These are phyloP conservation scores for Anthophora plumipes DNA, from an alignment of 2,888 invertebrate genomes.

Conservation along the genomic window DNA sequence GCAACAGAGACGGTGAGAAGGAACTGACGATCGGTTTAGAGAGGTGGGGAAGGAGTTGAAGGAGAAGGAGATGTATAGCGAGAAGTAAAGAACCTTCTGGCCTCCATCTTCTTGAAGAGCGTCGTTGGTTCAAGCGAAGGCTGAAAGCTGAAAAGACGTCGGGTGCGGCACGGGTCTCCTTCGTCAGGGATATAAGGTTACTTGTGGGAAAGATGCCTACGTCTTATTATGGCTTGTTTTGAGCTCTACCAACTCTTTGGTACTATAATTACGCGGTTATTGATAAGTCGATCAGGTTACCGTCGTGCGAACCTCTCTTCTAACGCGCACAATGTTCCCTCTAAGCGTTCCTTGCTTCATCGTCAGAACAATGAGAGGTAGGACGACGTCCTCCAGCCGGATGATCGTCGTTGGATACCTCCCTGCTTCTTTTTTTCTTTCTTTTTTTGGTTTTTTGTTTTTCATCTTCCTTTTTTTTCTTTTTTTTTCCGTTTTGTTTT, in stretches of 20 bases:
- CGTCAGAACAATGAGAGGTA: constrained; percentile 59
- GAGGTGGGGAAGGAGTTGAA: background rate
- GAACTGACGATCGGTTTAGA: background rate
- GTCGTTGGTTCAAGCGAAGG: constrained; percentile 64
- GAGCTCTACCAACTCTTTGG: constrained; percentile 84
- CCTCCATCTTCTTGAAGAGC: constrained; percentile 56
- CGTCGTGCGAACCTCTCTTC: constrained; percentile 71
- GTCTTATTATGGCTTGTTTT: constrained; percentile 85
- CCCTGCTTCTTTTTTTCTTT: constrained; percentile 12
- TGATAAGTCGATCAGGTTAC: constrained; percentile 85
- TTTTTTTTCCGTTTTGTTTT: background rate
- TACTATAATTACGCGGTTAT: constrained; percentile 84
- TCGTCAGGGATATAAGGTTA: constrained; percentile 83
- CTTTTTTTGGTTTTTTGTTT: no score
- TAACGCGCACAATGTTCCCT: constrained; percentile 68
- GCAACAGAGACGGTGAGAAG: background rate
- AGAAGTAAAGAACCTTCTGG: constrained; percentile 30
- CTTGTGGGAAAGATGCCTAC: constrained; percentile 84
- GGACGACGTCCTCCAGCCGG: constrained; percentile 58
- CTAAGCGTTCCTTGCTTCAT: constrained; percentile 34
- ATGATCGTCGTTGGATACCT: constrained; percentile 56
- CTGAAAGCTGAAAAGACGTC: constrained; percentile 80
- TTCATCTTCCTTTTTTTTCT: constrained; percentile 10
- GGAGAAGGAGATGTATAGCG: background rate
- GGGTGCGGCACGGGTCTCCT: constrained; percentile 77